Conservation (phyloP, 2,888 invertebrate genomes). For the Andrena camellia region DNA sequence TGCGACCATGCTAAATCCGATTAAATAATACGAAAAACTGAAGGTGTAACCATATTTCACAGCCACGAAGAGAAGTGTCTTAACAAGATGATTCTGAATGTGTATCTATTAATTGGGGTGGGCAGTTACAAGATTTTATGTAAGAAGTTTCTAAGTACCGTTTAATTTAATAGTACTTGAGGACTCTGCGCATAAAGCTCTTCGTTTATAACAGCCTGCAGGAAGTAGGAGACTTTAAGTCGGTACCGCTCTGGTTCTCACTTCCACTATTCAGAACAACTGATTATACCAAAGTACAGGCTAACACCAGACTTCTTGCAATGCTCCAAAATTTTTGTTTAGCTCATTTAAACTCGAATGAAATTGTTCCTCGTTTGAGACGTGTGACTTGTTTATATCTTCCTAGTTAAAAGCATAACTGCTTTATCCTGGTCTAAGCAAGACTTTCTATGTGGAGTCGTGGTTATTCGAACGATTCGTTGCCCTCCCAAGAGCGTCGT, state of each 20-base stretch:
- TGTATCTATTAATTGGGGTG: conserved; percentile 72
- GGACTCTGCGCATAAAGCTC: conserved; percentile 72
- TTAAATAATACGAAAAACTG: conserved; percentile 12
- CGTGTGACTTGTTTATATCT: conserved; percentile 65
- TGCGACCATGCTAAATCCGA: neutral
- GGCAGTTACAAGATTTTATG: conserved; percentile 74
- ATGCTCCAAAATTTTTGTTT: neutral
- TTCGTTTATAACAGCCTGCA: conserved; percentile 71
- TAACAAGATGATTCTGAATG: conserved; percentile 64
- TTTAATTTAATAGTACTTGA: conserved; percentile 74
- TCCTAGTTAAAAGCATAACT: conserved; percentile 59
- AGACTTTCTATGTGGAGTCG: conserved; percentile 41
- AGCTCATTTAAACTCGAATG: neutral
- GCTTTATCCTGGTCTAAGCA: conserved; percentile 57
- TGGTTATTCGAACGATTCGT: conserved; percentile 67
- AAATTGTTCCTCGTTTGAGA: conserved; percentile 25
- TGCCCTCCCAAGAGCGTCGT: conserved; percentile 73
- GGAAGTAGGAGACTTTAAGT: conserved; percentile 55
- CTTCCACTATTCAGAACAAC: conserved; percentile 24
- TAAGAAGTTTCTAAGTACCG: conserved; percentile 71
- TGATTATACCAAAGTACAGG: conserved; percentile 2
- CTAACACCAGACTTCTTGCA: neutral
- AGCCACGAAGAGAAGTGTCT: conserved; percentile 10
- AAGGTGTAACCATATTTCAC: conserved; percentile 30
- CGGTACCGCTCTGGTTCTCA: conserved; percentile 42